Percentiles rank a stretch among this genome's conserved stretches.
These are phyloP conservation scores for Lathronympha strigana DNA, from an alignment of 2,888 invertebrate genomes.

Conservation along the genomic window DNA sequence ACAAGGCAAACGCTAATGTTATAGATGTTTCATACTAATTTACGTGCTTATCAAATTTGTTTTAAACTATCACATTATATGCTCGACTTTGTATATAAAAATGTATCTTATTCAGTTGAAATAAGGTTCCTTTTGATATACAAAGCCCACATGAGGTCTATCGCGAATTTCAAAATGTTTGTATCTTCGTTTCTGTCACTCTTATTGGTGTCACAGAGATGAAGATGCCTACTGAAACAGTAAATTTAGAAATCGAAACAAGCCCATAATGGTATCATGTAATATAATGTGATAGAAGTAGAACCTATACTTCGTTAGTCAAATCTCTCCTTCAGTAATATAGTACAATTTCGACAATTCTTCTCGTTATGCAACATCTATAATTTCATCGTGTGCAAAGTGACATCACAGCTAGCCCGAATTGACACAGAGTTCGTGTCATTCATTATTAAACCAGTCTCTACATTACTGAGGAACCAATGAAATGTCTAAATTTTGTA, in stretches of 20 bases:
- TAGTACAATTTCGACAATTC: background rate
- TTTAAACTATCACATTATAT: background rate
- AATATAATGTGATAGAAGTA: background rate
- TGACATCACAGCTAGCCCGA: slow-evolving; percentile 18
- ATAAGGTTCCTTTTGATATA: too few relatives aligned
- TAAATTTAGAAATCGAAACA: too few relatives aligned
- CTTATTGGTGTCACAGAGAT: too few relatives aligned
- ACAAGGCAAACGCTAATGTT: slow-evolving; percentile 36
- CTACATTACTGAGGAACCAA: background rate
- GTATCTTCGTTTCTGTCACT: too few relatives aligned
- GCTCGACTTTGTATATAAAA: background rate
- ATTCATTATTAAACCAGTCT: background rate
- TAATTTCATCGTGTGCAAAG: slow-evolving; percentile 15
- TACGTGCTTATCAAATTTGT: background rate
- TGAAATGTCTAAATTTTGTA: background rate
- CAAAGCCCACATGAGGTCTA: too few relatives aligned
- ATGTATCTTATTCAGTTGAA: too few relatives aligned
- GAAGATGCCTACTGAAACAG: too few relatives aligned
- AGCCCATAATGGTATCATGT: background rate
- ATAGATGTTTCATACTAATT: slow-evolving; percentile 1
- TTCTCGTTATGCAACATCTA: slow-evolving; percentile 8
- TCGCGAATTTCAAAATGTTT: too few relatives aligned
- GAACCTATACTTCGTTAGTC: background rate
- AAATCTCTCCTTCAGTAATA: background rate
- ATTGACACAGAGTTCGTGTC: slow-evolving; percentile 4